Percentiles rank a stretch among this genome's conserved stretches.
Evolutionary conservation across 2,888 invertebrate species (phyloP).

Genomic region (Drosophila leonis): DNA sequence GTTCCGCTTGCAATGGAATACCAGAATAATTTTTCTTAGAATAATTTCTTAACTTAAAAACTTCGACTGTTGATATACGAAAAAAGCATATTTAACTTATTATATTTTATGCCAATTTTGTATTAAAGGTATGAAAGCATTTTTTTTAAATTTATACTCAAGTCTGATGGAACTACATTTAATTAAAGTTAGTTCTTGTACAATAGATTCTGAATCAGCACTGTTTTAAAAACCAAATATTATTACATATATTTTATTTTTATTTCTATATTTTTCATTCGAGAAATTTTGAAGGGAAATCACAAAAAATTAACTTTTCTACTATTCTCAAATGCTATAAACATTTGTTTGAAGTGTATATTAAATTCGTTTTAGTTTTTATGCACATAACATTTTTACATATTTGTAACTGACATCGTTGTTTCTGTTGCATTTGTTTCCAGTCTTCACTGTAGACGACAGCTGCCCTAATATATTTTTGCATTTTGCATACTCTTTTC

Average conservation of each 20-base stretch:
- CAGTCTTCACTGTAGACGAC: conserved; percentile 72
- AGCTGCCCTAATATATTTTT: conserved; percentile 78
- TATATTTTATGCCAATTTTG: too few relatives aligned
- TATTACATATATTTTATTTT: neutral
- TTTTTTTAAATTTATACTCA: too few relatives aligned
- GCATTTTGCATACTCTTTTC: conserved; percentile 60
- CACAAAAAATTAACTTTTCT: neutral
- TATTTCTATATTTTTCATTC: neutral
- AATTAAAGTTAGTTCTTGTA: too few relatives aligned
- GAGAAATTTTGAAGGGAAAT: neutral
- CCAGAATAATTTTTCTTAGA: too few relatives aligned
- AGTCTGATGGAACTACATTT: too few relatives aligned
- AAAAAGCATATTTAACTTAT: too few relatives aligned
- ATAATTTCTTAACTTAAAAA: too few relatives aligned
- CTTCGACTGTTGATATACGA: neutral
- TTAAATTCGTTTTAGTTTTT: neutral
- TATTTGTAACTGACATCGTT: conserved; percentile 22
- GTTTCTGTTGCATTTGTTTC: conserved; percentile 36
- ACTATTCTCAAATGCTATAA: neutral
- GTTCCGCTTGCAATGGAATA: too few relatives aligned
- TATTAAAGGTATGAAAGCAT: too few relatives aligned
- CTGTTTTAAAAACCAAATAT: too few relatives aligned
- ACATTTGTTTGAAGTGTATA: conserved; percentile 5
- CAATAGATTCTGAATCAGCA: too few relatives aligned
- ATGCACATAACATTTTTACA: neutral